Evolutionary conservation across 2,113 vertebrate species (phyloP), one percentile per base, ranked within the genome.

Genomic region (Psophia crepitans): DNA sequence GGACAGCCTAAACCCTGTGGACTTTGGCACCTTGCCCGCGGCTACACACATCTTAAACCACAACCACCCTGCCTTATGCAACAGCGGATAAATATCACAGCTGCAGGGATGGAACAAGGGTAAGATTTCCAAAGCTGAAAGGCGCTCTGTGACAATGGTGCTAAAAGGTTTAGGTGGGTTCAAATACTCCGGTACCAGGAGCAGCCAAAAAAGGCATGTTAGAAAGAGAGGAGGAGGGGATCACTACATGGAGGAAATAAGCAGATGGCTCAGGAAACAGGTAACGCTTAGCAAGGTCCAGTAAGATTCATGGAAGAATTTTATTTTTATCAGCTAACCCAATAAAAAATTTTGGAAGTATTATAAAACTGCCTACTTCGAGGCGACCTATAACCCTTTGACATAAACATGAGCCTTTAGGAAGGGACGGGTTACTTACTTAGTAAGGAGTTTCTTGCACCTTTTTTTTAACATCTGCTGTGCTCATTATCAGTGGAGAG

Each of bases 141-240:
- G 71, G 41, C 75, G 81, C 28, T 69, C 82, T 70, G 54, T 90
- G 79, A 94, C 54, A 63, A 71, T 5, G 35, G 60, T 57, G 80
- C 24, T 87, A 87, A 92, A 91, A 89, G 35, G 23, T 95, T 84
- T 78, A 64, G 94, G 84, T 63, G 56, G 73, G 35, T 92, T 81
- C 60, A 95, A 85, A 81, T 11, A 35, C 8, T 51, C 11, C 43
- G 39, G 27, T 24, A 51, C 51, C 46, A 48, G 23, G 12, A 27
- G 7, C 14, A 78, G 83, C 3, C 9, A 41, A 61, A 89, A 81
- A 85, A 49, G 12, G 0, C 12, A 60, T 16, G 9, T 43, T 68
- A n/a, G 49, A 77, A 89, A 84, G 24, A 41, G 16, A 64, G 44
- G 41, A 65, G 23, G 6, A 18, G 10, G 3, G 2, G 1, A 28